Evolutionary conservation across 2,888 invertebrate genomes (phyloP).

Genomic region (Phaedon cochleariae): DNA sequence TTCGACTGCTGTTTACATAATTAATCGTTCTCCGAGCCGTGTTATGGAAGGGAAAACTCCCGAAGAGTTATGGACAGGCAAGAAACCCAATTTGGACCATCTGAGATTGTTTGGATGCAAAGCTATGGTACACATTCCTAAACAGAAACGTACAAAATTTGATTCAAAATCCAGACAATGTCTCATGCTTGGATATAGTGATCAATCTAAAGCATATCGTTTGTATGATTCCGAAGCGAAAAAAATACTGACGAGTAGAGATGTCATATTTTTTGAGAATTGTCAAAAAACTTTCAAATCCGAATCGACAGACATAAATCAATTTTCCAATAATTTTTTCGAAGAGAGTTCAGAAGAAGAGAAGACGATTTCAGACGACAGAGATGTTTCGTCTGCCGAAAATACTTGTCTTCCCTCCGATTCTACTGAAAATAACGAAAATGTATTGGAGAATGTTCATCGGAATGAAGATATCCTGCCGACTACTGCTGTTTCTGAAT

Average conservation of each 20-base stretch:
- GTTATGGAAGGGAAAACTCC: neutral
- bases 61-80: conserved; percentile 3
- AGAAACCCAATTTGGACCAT: neutral
- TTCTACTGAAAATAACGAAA: neutral
- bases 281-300: neutral
- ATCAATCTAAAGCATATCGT: neutral
- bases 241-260: neutral
- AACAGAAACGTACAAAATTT: too few species aligned
- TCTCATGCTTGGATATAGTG: too few species aligned
- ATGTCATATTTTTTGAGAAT: too few species aligned
- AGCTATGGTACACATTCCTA: neutral
- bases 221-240: neutral
- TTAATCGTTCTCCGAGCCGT: neutral
- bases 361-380: neutral
- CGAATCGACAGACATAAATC: neutral
- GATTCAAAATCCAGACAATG: too few species aligned
- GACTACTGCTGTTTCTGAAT: too few species aligned
- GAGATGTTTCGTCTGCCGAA: neutral
- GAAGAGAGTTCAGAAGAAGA: too few species aligned
- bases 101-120: too few species aligned
- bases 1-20: neutral
- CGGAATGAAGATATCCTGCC: too few species aligned
- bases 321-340: neutral
- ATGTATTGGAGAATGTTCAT: neutral
- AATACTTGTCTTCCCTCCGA: neutral